A percentile compares a stretch with the other conserved stretches of the same genome.
Conservation (phyloP, 2,113 vertebrate species). For the Grammomys surdaster region DNA sequence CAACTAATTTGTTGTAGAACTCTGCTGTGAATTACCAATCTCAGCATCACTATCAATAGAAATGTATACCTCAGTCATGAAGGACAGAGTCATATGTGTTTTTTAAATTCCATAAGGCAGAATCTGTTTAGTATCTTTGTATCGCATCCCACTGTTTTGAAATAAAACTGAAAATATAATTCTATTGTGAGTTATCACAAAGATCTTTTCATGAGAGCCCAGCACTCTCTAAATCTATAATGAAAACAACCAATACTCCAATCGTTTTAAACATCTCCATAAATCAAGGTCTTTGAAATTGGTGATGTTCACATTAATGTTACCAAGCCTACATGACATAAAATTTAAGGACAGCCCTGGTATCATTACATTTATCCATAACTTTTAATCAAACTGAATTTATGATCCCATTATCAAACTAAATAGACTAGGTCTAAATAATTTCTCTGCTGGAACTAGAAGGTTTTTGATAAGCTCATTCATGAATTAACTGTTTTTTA, state of each 20-base stretch:
- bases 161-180: not conserved
- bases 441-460: not conserved
- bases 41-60: not conserved
- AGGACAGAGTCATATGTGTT: not conserved
- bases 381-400: not conserved
- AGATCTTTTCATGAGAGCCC: not conserved
- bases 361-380: not conserved
- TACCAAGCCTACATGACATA: not conserved
- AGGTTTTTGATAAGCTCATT: not conserved
- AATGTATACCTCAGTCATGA: accelerated
- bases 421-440: not conserved
- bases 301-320: too few relatives aligned
- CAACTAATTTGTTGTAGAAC: not conserved
- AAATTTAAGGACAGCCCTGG: not conserved
- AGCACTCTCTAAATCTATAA: not conserved
- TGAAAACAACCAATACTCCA: not conserved
- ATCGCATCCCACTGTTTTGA: not conserved
- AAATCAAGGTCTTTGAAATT: not conserved
- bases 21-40: not conserved
- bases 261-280: not conserved
- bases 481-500: not conserved
- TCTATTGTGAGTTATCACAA: not conserved
- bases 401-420: not conserved
- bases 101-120: not conserved
- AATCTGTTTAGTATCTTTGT: not conserved